Percentiles rank a stretch among this genome's conserved stretches.
These are phyloP conservation scores for Egretta garzetta DNA, from an alignment of 2,113 vertebrate genomes.

Conservation along the genomic window DNA sequence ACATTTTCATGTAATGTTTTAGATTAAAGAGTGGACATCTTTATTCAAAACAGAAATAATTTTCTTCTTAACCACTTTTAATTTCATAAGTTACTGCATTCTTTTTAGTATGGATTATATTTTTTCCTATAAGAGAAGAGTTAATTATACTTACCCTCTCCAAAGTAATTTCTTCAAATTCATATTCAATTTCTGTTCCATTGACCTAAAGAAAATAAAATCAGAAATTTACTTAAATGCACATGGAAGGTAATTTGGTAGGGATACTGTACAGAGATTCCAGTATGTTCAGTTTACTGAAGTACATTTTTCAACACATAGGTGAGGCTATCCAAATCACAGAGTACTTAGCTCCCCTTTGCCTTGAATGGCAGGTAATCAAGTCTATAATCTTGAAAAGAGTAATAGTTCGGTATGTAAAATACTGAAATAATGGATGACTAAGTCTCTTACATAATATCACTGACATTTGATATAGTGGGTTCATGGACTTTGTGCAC, in stretches of 20 bases:
- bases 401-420: background rate
- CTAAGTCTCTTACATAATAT: background rate
- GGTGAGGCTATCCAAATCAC: background rate
- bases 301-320: background rate
- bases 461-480: background rate
- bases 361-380: background rate
- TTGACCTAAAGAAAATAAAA: slow-evolving; percentile 84
- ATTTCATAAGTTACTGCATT: background rate
- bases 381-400: background rate
- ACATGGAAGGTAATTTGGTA: background rate
- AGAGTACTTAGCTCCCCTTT: background rate
- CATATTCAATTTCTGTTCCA: slow-evolving; percentile 97
- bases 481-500: background rate
- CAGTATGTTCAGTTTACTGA: background rate
- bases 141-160: slow-evolving; percentile 87
- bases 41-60: background rate
- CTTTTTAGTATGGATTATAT: background rate
- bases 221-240: slow-evolving; percentile 32
- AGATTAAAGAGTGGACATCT: background rate
- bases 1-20: background rate
- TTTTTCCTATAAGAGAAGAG: background rate
- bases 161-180: slow-evolving; percentile 98
- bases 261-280: background rate
- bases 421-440: background rate
- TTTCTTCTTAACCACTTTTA: background rate